phyloP scores from a whole-genome alignment of 1,140 invertebrate species.

The Leptinotarsa undecemlineata region DNA sequence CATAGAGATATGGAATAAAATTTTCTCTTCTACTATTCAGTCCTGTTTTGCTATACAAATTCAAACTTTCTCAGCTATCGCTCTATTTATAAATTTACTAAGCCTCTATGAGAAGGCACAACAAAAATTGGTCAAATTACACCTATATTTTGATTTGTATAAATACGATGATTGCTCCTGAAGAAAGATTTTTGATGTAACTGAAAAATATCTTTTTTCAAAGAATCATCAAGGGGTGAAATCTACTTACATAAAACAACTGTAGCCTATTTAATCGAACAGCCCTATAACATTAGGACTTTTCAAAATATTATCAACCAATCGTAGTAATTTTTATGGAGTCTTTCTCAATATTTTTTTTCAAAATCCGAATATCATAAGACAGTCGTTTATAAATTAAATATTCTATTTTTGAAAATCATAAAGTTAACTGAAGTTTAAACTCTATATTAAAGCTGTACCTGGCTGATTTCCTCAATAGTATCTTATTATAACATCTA shows the following conservation, averaged over 20 bases:
- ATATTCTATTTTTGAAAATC: neutral
- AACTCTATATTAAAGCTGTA: constrained; percentile 35
- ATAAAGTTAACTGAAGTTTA: neutral
- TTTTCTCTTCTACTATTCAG: constrained; percentile 31
- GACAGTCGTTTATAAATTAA: neutral
- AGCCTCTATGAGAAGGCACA: constrained; percentile 43
- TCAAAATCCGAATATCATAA: neutral
- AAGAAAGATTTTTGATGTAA: neutral
- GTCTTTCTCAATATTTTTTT: too few species aligned
- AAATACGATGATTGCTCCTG: neutral
- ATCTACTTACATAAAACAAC: neutral
- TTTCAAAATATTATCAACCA: neutral
- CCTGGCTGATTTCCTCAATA: constrained; percentile 28
- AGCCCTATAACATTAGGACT: neutral
- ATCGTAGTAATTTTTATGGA: too few species aligned
- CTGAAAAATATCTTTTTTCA: neutral
- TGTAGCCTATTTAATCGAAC: neutral
- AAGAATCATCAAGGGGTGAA: neutral
- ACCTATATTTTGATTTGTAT: constrained; percentile 20
- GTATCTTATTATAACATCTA: neutral
- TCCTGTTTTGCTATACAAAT: constrained; percentile 23
- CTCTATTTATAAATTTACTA: constrained; percentile 30
- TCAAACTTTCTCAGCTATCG: neutral
- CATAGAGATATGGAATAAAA: constrained; percentile 37
- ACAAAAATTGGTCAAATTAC: constrained; percentile 44